Conservation (phyloP, 2,888 invertebrate genomes). For the Saturnia pavonia region DNA sequence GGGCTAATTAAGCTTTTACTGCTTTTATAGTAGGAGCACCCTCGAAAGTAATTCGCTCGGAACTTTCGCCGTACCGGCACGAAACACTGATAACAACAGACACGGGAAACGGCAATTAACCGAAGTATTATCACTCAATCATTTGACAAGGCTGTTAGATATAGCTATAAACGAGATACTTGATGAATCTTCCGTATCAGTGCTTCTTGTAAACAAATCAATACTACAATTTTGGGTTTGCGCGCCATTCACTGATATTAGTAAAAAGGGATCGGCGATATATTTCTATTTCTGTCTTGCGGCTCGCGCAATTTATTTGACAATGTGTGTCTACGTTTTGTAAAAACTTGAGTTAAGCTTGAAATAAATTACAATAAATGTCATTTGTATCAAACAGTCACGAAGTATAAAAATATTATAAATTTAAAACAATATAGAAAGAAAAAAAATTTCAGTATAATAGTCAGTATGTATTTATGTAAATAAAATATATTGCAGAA, state of each 20-base stretch:
- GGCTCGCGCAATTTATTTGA: background rate
- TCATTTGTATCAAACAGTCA: background rate
- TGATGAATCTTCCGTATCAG: slow-evolving; percentile 50
- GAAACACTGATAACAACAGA: slow-evolving; percentile 67
- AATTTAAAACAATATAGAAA: background rate
- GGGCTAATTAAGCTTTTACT: slow-evolving; percentile 66
- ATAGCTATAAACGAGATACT: slow-evolving; percentile 58
- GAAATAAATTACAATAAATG: background rate
- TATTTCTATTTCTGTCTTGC: background rate
- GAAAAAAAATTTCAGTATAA: background rate
- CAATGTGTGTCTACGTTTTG: background rate
- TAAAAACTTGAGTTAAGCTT: background rate
- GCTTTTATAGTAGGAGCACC: slow-evolving; percentile 27
- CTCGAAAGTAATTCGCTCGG: slow-evolving; percentile 55
- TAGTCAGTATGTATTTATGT: background rate
- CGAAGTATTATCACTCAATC: slow-evolving; percentile 70
- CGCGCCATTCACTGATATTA: slow-evolving; percentile 37
- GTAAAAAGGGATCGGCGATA: slow-evolving; percentile 2
- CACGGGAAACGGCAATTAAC: slow-evolving; percentile 76
- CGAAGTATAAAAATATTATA: background rate
- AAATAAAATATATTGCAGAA: background rate
- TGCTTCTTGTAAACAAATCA: slow-evolving; percentile 78
- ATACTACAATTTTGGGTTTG: slow-evolving; percentile 66
- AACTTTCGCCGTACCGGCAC: slow-evolving; percentile 59
- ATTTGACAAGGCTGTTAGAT: slow-evolving; percentile 67